These are phyloP conservation scores for Drosophila picticornis DNA, from an alignment of 2,888 invertebrate genomes.

Conservation along the genomic window DNA sequence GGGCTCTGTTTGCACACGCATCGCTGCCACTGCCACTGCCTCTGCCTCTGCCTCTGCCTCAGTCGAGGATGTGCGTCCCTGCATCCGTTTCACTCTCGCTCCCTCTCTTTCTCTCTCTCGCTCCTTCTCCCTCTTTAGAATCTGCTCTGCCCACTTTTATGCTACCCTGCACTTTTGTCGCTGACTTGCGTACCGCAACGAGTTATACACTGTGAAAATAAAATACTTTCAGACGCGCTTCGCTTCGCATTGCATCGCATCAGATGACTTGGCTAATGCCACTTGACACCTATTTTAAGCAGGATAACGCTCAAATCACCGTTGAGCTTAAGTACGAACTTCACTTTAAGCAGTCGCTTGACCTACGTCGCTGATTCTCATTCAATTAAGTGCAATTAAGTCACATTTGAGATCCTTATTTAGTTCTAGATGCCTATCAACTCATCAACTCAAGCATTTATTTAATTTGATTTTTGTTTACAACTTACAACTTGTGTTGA, in stretches of 20 bases:
- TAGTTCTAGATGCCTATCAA: not conserved
- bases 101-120: slow-evolving; percentile 4
- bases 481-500: not conserved
- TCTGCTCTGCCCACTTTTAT: slow-evolving; percentile 33
- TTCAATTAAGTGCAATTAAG: slow-evolving; percentile 25
- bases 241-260: slow-evolving; percentile 20
- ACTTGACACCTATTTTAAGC: slow-evolving; percentile 61
- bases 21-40: slow-evolving; percentile 42
- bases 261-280: slow-evolving; percentile 62
- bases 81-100: slow-evolving; percentile 4
- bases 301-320: slow-evolving; percentile 15
- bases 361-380: slow-evolving; percentile 24
- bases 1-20: slow-evolving; percentile 66
- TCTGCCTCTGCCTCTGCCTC: slow-evolving; percentile 33
- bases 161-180: slow-evolving; percentile 40
- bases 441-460: not conserved
- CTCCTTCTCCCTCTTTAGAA: slow-evolving; percentile 7
- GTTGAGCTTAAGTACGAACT: slow-evolving; percentile 30
- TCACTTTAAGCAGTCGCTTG: slow-evolving; percentile 33
- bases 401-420: slow-evolving; percentile 14
- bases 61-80: slow-evolving; percentile 3
- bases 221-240: slow-evolving; percentile 12
- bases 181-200: slow-evolving; percentile 34
- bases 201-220: slow-evolving; percentile 21
- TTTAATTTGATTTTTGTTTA: not conserved